Conservation (phyloP, 2,113 vertebrate genomes). For the Myocastor coypus region DNA sequence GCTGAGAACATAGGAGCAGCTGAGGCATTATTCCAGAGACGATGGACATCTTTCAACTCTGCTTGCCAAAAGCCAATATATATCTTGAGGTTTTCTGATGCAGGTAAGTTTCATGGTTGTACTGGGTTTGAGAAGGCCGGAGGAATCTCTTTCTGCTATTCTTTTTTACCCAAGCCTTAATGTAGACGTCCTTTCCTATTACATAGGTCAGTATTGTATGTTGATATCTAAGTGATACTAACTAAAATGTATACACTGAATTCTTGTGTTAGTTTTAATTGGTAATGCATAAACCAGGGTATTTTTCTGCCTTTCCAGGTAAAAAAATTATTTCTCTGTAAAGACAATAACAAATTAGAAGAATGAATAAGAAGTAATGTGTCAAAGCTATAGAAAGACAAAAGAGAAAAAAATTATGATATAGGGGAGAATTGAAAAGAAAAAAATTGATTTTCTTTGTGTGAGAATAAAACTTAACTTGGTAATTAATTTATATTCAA, state of each 20-base stretch:
- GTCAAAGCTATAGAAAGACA: not conserved
- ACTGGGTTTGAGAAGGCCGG: not conserved
- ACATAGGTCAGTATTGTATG: not conserved
- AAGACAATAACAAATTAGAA: constrained; percentile 1
- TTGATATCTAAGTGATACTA: not conserved
- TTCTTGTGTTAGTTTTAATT: not conserved
- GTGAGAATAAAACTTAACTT: not conserved
- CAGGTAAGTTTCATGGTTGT: not conserved
- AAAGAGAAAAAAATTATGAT: not conserved
- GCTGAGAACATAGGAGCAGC: not conserved
- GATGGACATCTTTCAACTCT: not conserved
- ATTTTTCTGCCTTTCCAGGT: not conserved
- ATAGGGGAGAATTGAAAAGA: not conserved
- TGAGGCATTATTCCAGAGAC: not conserved
- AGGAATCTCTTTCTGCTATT: not conserved
- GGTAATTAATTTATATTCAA: not conserved
- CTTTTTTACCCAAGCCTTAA: not conserved
- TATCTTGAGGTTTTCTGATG: not conserved
- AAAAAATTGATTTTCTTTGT: not conserved
- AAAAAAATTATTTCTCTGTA: not conserved
- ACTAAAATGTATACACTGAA: not conserved
- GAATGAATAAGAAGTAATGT: not conserved
- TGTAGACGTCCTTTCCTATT: not conserved
- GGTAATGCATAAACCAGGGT: not conserved
- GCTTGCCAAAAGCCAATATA: not conserved